Base-by-base conservation (phyloP, 2,888 invertebrate species). In the Ptilodon capucinus region DNA sequence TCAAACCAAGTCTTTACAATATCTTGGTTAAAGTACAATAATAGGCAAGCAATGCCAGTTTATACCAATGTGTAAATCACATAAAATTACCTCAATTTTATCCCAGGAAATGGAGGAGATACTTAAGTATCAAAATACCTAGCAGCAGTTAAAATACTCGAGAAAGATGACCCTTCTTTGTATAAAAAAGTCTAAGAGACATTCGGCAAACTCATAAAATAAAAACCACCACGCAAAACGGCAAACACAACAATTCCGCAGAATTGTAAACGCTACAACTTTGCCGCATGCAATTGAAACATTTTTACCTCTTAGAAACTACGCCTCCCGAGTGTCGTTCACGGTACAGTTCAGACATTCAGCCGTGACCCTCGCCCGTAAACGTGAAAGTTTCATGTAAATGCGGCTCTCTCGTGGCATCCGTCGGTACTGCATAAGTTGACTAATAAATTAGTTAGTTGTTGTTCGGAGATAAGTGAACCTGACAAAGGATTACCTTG, bases 361-460 rank as follows among this genome's bases (percentile, higher is more conserved):
- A 68, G 60, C 70, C 73, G 69, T 77, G 72, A 74, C 76, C 74
- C 69, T 68, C 46, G 55, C 59, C 64, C 53, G 65, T 75, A 73
- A 74, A 72, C 72, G 70, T 77, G 73, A 80, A 82, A 81, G 72
- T 79, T 81, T 79, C 74, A 79, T 81, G 77, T 76, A 77, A 81
- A 80, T 76, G 68, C 61, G 60, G 48, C 60, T 67, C 68, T 69
- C 58, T 62, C 44, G 63, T 67, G 71, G 63, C 59, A 62, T 61
- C 65, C 65, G 70, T 72, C 76, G 62, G 68, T 72, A 71, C 68
- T 70, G 71, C 71, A 71, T 64, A 74, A 78, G 75, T 79, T 76
- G 74, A 76, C 74, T 76, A 74, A 80, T 80, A 79, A 80, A 80
- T 82, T 79, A 76, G 72, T 66, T 34, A 11, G 18, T 36, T 36